These are phyloP conservation scores for Myotis findleyi DNA, from an alignment of 2,797 vertebrate genomes.

Conservation along the genomic window DNA sequence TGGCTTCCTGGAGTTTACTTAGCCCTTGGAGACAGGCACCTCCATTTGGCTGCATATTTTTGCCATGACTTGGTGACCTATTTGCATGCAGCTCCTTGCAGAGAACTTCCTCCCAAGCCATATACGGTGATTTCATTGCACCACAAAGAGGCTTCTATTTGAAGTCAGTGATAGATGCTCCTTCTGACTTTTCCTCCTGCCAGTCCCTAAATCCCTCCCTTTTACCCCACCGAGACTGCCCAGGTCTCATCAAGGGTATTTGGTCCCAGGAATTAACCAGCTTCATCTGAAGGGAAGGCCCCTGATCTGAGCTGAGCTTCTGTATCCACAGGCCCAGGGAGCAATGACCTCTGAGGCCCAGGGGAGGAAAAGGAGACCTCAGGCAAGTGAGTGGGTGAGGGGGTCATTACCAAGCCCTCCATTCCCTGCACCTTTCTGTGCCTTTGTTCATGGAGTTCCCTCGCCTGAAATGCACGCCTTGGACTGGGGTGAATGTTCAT, in stretches of 20 bases:
- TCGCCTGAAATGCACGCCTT: not conserved
- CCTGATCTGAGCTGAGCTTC: not conserved
- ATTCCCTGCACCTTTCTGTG: not conserved
- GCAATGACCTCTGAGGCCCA: not conserved
- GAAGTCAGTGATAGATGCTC: not conserved
- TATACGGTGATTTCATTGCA: conserved; percentile 70
- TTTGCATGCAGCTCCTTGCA: conserved; percentile 72
- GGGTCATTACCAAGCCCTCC: not conserved
- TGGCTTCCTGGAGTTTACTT: conserved; percentile 30
- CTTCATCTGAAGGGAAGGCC: not conserved
- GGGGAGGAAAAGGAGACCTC: not conserved
- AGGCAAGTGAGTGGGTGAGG: not conserved
- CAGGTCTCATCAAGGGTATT: not conserved
- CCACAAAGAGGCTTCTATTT: conserved; percentile 67
- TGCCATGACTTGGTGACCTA: conserved; percentile 77
- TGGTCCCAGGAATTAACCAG: not conserved
- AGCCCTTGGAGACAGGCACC: conserved; percentile 55
- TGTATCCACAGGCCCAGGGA: not conserved
- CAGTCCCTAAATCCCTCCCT: not conserved
- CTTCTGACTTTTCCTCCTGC: conserved; percentile 3
- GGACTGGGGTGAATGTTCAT: not conserved
- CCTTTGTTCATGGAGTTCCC: not conserved
- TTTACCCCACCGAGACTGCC: not conserved
- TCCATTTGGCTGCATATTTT: conserved; percentile 76
- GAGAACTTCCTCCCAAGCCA: conserved; percentile 73